phyloP scores from a whole-genome alignment of 2,888 invertebrate genomes.

The Helicoverpa assulta region DNA sequence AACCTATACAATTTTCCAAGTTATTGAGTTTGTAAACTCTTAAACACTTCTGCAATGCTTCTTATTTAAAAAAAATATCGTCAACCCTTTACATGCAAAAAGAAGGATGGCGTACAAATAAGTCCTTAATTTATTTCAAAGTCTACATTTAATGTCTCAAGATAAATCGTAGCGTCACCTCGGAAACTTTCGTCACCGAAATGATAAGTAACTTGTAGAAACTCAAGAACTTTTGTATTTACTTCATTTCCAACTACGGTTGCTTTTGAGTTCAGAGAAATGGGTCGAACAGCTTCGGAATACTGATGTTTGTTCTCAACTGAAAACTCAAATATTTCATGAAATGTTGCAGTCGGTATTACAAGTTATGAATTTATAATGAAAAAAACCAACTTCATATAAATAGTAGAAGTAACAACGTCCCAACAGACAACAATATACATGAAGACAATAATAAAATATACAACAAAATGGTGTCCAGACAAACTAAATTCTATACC shows the following conservation, averaged over 20 bases:
- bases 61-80: not conserved
- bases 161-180: constrained; percentile 10
- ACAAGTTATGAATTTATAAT: constrained; percentile 37
- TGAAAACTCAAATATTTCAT: constrained; percentile 29
- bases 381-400: constrained; percentile 7
- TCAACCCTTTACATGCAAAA: not conserved
- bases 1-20: not conserved
- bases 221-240: constrained; percentile 38
- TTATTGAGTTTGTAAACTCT: not conserved
- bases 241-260: constrained; percentile 32
- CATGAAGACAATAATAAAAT: not conserved
- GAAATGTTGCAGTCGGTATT: constrained; percentile 23
- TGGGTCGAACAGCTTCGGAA: constrained; percentile 51
- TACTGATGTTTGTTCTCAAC: constrained; percentile 45
- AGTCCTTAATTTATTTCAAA: not conserved
- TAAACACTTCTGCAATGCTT: not conserved
- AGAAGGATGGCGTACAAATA: not conserved
- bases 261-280: constrained; percentile 49
- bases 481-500: not conserved
- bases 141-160: constrained; percentile 9
- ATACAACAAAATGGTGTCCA: not conserved
- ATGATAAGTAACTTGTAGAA: constrained; percentile 36
- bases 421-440: not conserved
- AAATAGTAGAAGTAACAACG: not conserved
- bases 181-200: constrained; percentile 8